Base-by-base conservation (phyloP, 1,140 invertebrate genomes). In the Heterodera carotae region DNA sequence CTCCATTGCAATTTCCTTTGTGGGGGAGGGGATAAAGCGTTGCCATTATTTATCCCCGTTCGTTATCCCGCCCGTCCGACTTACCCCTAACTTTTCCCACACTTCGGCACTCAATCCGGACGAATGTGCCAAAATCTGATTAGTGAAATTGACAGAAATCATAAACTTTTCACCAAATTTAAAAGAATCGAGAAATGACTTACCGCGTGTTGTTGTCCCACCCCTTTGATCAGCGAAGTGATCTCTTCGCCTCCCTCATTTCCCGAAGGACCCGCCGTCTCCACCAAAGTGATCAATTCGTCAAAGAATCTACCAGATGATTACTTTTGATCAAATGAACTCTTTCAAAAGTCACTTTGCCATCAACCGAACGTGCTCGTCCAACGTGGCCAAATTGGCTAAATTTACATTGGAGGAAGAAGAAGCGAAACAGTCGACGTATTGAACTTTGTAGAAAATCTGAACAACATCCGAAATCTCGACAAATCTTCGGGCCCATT, bases 401-500 rank as follows among this genome's bases (percentile, higher is more conserved):
- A 53, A 36, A 48, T 60, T 69, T 34, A 74, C 80, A 29, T 73
- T 76, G 22, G 82, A 66, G 36, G 81, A 84, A 62, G 85, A 79
- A 15, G 84, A 82, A 34, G 81, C 82, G 77, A 88, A 88, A 59
- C 87, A 88, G 74, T 86, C 85, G 15, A 86, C 86, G 10, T 86
- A 69, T 25, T 82, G 79, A 31, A 87, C 85, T 69, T 86, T 86
- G 81, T 85, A 88, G 76, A 86, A 86, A 12, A 86, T 86, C 85
- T 86, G 71, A 87, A 85, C 25, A 25, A 12, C 29, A 69, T 27
- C 7, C 18, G 39, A 31, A 29, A 59, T 80, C 18, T 29, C 59
- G n/a, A 12, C 69, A 59, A 43, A 43, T 43, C 15, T 43, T 43
- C 39, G 39, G 39, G n/a, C n/a, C n/a, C 39, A 43, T 43, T 7